Percentiles rank a stretch among this genome's conserved stretches.
phyloP scores from a whole-genome alignment of 1,140 invertebrate genomes.

The Littorina saxatilis region DNA sequence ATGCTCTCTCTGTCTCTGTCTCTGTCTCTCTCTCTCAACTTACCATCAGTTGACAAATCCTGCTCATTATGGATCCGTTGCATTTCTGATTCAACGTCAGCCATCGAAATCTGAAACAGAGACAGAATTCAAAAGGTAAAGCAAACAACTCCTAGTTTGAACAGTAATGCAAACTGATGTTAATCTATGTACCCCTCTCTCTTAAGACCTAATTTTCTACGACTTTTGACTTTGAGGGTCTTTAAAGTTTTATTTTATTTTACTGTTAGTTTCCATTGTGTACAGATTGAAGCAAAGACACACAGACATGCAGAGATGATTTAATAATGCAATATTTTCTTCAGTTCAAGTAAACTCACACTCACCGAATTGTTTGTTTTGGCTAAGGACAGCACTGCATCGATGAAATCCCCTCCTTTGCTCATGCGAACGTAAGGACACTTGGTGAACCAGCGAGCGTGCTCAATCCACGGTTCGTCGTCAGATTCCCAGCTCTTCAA shows the following conservation, averaged over 20 bases:
- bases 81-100: slow-evolving; percentile 15
- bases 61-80: neutral
- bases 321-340: no score
- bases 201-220: neutral
- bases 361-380: neutral
- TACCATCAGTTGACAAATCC: no score
- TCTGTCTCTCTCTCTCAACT: no score
- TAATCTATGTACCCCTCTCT: neutral
- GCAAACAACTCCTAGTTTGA: neutral
- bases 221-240: neutral
- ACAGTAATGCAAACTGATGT: neutral
- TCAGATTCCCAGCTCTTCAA: slow-evolving; percentile 84
- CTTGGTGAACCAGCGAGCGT: slow-evolving; percentile 78
- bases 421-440: slow-evolving; percentile 85
- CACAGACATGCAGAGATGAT: no score
- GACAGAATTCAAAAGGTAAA: neutral
- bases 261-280: no score
- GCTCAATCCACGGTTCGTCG: slow-evolving; percentile 86
- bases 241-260: no score
- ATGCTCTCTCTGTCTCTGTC: no score
- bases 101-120: slow-evolving; percentile 7
- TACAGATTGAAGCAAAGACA: no score
- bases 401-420: slow-evolving; percentile 86
- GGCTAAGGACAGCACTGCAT: slow-evolving; percentile 56
- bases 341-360: neutral